A percentile compares a stretch with the other conserved stretches of the same genome.
These are phyloP conservation scores for Peromyscus melanophrys DNA, from an alignment of 2,797 vertebrate genomes.

Conservation along the genomic window DNA sequence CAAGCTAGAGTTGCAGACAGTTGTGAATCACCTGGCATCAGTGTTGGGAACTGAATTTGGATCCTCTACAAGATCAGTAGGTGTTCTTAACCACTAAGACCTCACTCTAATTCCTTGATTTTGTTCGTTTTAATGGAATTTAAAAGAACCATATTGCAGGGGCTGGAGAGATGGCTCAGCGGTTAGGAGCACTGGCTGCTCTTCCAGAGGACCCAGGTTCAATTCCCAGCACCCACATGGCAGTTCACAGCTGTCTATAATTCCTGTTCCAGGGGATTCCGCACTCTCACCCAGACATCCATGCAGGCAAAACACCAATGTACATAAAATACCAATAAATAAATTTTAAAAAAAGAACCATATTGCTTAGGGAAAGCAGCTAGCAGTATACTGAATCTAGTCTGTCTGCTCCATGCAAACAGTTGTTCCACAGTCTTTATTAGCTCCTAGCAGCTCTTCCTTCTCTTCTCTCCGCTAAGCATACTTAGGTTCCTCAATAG, in stretches of 20 bases:
- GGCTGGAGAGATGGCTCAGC: too few relatives aligned
- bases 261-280: too few relatives aligned
- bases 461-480: neutral
- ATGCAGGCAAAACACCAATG: too few relatives aligned
- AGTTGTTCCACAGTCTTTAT: neutral
- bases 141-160: too few relatives aligned
- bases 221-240: too few relatives aligned
- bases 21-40: neutral
- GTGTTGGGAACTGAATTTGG: neutral
- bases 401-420: neutral
- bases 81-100: neutral
- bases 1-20: neutral
- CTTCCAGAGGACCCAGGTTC: too few relatives aligned
- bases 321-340: too few relatives aligned
- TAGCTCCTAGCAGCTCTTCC: neutral
- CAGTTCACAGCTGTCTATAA: too few relatives aligned
- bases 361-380: neutral
- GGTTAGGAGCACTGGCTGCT: too few relatives aligned
- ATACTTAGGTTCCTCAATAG: neutral
- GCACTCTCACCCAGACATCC: too few relatives aligned
- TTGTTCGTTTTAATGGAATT: neutral
- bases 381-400: neutral
- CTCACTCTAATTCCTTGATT: neutral
- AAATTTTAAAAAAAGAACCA: neutral
- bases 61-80: neutral